These are phyloP conservation scores for Drosophila bocki DNA, from an alignment of 1,140 invertebrate genomes.

Conservation along the genomic window DNA sequence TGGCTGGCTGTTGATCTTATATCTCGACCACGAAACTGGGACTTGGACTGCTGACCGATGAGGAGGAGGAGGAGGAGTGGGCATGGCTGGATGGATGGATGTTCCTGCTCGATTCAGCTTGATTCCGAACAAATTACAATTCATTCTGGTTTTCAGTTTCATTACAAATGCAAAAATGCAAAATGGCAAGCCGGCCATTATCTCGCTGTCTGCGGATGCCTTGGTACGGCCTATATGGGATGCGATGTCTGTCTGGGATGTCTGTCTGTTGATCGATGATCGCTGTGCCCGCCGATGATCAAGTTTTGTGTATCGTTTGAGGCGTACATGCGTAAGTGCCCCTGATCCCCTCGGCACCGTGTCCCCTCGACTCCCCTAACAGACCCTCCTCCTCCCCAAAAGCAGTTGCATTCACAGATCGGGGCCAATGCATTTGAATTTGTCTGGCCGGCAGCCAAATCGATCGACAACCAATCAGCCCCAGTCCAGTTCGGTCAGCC, in stretches of 20 bases:
- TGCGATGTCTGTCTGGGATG: constrained; percentile 9
- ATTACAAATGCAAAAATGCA: constrained; percentile 84
- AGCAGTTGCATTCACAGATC: constrained; percentile 79
- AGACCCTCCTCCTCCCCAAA: neutral
- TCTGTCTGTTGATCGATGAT: constrained; percentile 66
- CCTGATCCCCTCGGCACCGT: constrained; percentile 23
- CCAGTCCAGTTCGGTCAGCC: constrained; percentile 53
- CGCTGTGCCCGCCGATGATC: constrained; percentile 47
- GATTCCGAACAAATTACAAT: constrained; percentile 74
- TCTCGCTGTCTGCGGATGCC: constrained; percentile 28
- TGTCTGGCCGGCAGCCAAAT: constrained; percentile 77
- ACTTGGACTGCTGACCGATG: constrained; percentile 23
- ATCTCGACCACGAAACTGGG: constrained; percentile 36
- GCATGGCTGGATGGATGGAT: constrained; percentile 3
- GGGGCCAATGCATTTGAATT: constrained; percentile 79
- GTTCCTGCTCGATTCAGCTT: constrained; percentile 17
- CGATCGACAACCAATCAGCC: constrained; percentile 80
- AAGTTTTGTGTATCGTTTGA: constrained; percentile 69
- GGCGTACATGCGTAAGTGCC: constrained; percentile 80
- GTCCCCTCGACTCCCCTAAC: neutral
- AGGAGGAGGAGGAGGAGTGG: neutral
- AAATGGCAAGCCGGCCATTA: constrained; percentile 82
- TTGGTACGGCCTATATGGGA: neutral
- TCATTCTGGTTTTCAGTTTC: constrained; percentile 83
- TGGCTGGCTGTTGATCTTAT: constrained; percentile 35